Evolutionary conservation across 2,888 invertebrate species (phyloP).

Genomic region (Brachyopa scutellaris): DNA sequence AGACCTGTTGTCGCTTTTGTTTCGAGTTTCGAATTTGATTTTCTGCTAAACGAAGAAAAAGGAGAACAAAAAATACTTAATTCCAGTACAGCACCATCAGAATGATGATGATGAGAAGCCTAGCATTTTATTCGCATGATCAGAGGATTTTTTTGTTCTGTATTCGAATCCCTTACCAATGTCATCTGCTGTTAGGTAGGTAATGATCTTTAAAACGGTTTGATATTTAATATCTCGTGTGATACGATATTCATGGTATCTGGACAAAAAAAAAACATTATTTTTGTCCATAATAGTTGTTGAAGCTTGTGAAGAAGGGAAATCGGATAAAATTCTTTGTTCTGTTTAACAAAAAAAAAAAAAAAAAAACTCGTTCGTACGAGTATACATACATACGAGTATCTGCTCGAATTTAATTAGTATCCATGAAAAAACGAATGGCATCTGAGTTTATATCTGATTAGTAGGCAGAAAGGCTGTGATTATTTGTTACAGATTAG

Average conservation of each 20-base stretch:
- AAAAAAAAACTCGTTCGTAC: background rate
- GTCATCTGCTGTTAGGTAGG: slow-evolving; percentile 37
- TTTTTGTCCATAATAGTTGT: slow-evolving; percentile 33
- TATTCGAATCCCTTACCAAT: background rate
- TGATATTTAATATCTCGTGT: slow-evolving; percentile 50
- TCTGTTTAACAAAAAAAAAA: background rate
- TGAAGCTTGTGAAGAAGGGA: slow-evolving; percentile 9
- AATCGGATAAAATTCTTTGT: slow-evolving; percentile 45
- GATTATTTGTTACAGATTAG: background rate
- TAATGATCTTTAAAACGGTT: slow-evolving; percentile 22
- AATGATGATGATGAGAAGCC: slow-evolving; percentile 24
- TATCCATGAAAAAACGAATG: slow-evolving; percentile 22
- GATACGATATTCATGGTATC: slow-evolving; percentile 51
- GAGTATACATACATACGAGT: no score
- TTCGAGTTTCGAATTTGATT: slow-evolving; percentile 55
- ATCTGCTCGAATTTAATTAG: slow-evolving; percentile 37
- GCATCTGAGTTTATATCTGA: slow-evolving; percentile 22
- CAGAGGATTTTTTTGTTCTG: slow-evolving; percentile 21
- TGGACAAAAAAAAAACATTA: no score
- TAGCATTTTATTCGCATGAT: slow-evolving; percentile 63
- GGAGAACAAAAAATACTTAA: background rate
- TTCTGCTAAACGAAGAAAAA: slow-evolving; percentile 43
- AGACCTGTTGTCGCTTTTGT: slow-evolving; percentile 68
- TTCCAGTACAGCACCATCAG: slow-evolving; percentile 40
- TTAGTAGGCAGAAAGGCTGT: slow-evolving; percentile 3